Evolutionary conservation across 2,113 vertebrate genomes (phyloP).

Genomic region (Gobio gobio): DNA sequence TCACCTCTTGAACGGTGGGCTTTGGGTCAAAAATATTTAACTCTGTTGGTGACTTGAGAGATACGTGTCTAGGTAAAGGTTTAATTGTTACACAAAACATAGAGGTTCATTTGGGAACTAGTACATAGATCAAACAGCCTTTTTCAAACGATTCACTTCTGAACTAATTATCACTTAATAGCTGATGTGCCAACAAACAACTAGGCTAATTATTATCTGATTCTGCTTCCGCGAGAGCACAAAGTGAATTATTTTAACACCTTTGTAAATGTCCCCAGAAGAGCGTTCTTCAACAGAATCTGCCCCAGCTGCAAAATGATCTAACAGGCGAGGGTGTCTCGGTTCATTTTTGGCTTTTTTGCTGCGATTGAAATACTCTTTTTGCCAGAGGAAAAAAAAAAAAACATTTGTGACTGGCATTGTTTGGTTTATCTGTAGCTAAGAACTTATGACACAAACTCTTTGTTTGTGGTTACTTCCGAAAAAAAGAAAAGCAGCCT

Average conservation of each 20-base stretch:
- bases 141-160: constrained; percentile 83
- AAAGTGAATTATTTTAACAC: constrained; percentile 64
- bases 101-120: constrained; percentile 84
- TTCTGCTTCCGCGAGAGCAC: constrained; percentile 67
- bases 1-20: not conserved
- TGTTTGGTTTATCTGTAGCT: constrained; percentile 40
- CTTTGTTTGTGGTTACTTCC: constrained; percentile 33
- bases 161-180: constrained; percentile 94
- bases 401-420: not conserved
- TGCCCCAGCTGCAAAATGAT: constrained; percentile 55
- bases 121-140: constrained; percentile 84
- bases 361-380: not conserved
- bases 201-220: constrained; percentile 78
- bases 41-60: constrained; percentile 37
- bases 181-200: constrained; percentile 85
- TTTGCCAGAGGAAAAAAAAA: not conserved
- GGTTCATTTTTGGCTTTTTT: constrained; percentile 28
- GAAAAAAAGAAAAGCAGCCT: constrained; percentile 35
- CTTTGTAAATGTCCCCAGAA: constrained; percentile 62
- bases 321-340: constrained; percentile 36
- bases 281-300: constrained; percentile 58
- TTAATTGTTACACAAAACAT: constrained; percentile 85
- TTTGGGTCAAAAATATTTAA: constrained; percentile 14
- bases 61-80: constrained; percentile 62
- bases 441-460: constrained; percentile 20